These are phyloP conservation scores for Drosophila ustulata DNA, from an alignment of 2,888 invertebrate genomes.

Conservation along the genomic window DNA sequence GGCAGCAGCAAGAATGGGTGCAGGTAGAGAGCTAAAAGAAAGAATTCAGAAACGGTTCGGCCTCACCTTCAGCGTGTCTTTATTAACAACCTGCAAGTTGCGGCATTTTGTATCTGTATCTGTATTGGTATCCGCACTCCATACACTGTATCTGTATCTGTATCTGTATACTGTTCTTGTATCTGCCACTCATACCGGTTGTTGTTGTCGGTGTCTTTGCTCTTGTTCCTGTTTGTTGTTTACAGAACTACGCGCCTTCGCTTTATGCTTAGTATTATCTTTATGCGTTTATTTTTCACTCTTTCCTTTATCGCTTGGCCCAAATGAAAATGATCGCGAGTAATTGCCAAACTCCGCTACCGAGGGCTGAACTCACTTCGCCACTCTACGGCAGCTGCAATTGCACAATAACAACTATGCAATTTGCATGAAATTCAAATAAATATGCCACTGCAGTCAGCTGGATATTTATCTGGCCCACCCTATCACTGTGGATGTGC, in stretches of 20 bases:
- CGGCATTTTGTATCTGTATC: conserved; percentile 66
- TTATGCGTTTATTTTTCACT: conserved; percentile 16
- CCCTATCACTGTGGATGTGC: conserved; percentile 24
- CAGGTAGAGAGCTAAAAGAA: conserved; percentile 56
- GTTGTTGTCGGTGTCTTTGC: conserved; percentile 40
- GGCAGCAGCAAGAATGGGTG: conserved; percentile 41
- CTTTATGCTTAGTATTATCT: conserved; percentile 26
- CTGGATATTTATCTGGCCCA: conserved; percentile 30
- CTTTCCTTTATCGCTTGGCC: conserved; percentile 17
- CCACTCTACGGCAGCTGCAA: conserved; percentile 47
- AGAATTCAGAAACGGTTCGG: conserved; percentile 57
- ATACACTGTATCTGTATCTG: conserved; percentile 11
- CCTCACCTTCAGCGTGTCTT: conserved; percentile 41
- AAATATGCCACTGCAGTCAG: conserved; percentile 82
- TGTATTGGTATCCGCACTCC: conserved; percentile 29
- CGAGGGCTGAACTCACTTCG: conserved; percentile 29
- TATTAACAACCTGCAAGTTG: conserved; percentile 61
- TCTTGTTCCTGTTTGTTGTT: conserved; percentile 66
- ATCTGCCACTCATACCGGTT: conserved; percentile 49
- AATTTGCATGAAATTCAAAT: conserved; percentile 84
- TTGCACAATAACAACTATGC: conserved; percentile 28
- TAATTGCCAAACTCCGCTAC: conserved; percentile 26
- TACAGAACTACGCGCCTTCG: conserved; percentile 64
- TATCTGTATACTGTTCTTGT: not conserved
- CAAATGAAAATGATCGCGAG: conserved; percentile 57